These are phyloP conservation scores for Cygnus atratus DNA, from an alignment of 2,113 vertebrate species.

Conservation along the genomic window DNA sequence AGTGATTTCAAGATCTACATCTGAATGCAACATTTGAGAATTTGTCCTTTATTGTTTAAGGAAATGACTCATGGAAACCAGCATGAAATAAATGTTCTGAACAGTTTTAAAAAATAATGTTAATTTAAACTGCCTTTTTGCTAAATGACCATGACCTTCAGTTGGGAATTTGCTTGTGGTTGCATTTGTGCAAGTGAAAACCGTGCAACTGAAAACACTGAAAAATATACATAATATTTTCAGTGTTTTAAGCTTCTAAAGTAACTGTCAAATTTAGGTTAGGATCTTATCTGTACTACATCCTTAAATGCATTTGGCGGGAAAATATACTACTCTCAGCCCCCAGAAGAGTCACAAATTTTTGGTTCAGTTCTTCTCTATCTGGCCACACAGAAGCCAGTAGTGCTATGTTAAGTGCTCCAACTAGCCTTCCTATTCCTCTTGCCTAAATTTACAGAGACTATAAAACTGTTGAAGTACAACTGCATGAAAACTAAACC, in stretches of 20 bases:
- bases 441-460: neutral
- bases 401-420: neutral
- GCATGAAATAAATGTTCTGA: neutral
- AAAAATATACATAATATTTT: neutral
- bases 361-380: neutral
- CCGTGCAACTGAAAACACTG: neutral
- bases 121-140: neutral
- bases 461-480: neutral
- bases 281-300: neutral
- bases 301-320: neutral
- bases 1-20: neutral
- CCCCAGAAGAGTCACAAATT: neutral
- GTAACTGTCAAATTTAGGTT: neutral
- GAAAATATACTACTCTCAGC: neutral
- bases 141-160: neutral
- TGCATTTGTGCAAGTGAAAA: neutral
- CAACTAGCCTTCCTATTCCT: neutral
- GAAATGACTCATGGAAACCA: neutral
- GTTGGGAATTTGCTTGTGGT: neutral
- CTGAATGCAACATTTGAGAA: neutral
- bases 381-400: neutral
- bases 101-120: neutral
- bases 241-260: neutral
- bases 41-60: neutral
- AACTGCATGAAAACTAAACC: neutral